Evolutionary conservation across 2,113 vertebrate genomes (phyloP), one percentile per base, ranked within the genome.

Genomic region (Neogobius melanostomus): DNA sequence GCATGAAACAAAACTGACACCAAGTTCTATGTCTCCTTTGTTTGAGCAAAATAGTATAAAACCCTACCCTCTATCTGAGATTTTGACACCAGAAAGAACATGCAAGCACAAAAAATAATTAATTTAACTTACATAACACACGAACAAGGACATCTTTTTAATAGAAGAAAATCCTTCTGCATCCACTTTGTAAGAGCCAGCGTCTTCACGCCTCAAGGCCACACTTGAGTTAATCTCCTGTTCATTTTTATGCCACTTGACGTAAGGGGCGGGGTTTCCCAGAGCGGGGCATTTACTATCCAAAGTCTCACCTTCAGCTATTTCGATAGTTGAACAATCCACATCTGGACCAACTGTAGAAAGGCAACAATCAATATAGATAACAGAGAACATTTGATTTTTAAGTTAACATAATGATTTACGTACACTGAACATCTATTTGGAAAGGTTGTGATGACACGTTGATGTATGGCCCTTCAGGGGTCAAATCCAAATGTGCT

Each of bases 351-450:
- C 83, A 77, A 44, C 88, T 88, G 36, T 46, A 73, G 17, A 68
- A 28, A 66, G 74, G 11, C 5, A 53, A 60, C 68, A 15, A 5
- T 0, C 17, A n/a, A 52, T 50, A 50, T 10, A 50, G 49, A 50
- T 36, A 36, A 36, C 28, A 5, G 28, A 36, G 28, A 36, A 36
- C 28, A 36, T 36, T 36, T 5, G 4, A 36, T 54, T 3, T 21
- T 4, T 17, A 44, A 64, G n/a, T n/a, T 11, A 12, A 4, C 63
- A 42, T 17, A 6, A 42, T 9, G 71, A 36, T 36, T 36, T 77
- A 90, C 90, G 90, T 85, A 91, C 91, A 88, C 7, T 0, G 0
- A 66, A 92, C 79, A 50, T 60, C 63, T 6, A 86, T 6, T 0
- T 1, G 21, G 12, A 62, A 59, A 8, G 51, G 54, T 5, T 67